Evolutionary conservation across 2,888 invertebrate genomes (phyloP).

Genomic region (Amphimallon solstitiale): DNA sequence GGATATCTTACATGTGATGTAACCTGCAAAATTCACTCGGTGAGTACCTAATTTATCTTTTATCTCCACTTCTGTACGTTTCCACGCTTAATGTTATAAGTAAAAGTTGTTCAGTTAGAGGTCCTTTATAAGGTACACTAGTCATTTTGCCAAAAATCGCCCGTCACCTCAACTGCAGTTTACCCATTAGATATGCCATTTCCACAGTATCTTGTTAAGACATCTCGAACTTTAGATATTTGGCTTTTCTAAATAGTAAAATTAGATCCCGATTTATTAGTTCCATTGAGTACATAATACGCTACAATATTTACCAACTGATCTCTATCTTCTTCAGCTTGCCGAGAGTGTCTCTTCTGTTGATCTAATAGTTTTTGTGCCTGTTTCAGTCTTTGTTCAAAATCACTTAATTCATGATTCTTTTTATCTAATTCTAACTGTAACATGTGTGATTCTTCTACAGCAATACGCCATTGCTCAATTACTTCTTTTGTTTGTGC

Average conservation of each 20-base stretch:
- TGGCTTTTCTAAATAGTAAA: constrained; percentile 64
- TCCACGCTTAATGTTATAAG: too few species aligned
- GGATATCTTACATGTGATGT: too few species aligned
- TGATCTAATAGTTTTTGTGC: constrained; percentile 83
- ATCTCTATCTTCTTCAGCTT: constrained; percentile 77
- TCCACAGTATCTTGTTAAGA: constrained; percentile 74
- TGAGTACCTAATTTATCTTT: too few species aligned
- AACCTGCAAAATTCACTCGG: too few species aligned
- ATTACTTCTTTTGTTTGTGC: constrained; percentile 78
- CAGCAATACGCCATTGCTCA: constrained; percentile 74
- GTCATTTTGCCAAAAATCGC: too few species aligned
- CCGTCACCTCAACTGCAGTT: too few species aligned
- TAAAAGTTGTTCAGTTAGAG: too few species aligned
- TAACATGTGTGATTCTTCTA: constrained; percentile 77
- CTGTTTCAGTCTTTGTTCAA: constrained; percentile 84
- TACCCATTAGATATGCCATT: constrained; percentile 80
- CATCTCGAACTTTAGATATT: constrained; percentile 76
- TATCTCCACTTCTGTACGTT: too few species aligned
- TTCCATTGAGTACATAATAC: too few species aligned
- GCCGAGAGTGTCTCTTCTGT: constrained; percentile 77
- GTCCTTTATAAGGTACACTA: too few species aligned
- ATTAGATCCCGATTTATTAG: not conserved
- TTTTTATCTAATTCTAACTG: constrained; percentile 77
- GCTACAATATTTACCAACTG: constrained; percentile 68
- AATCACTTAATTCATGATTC: constrained; percentile 75